A percentile compares a stretch with the other conserved stretches of the same genome.
These are phyloP conservation scores for Agrotis segetum DNA, from an alignment of 2,888 invertebrate genomes.

Conservation along the genomic window DNA sequence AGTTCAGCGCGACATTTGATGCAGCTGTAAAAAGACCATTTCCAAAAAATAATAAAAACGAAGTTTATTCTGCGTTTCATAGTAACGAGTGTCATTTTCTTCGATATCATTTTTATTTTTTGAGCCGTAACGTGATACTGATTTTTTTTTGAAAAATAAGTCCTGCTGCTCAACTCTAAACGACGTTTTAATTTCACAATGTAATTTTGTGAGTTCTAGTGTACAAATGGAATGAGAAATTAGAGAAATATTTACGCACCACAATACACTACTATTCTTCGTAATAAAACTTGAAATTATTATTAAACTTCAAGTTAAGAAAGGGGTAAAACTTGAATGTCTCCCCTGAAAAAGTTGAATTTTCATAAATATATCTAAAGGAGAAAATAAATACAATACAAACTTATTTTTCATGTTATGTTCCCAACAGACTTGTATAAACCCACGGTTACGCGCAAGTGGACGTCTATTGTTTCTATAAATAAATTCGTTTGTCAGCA, in stretches of 20 bases:
- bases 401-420: slow-evolving; percentile 15
- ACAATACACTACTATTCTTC: too few species aligned
- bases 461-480: slow-evolving; percentile 29
- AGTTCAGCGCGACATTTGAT: slow-evolving; percentile 55
- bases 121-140: slow-evolving; percentile 13
- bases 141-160: slow-evolving; percentile 10
- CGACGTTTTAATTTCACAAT: too few species aligned
- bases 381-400: background rate
- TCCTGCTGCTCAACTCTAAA: background rate
- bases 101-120: slow-evolving; percentile 27
- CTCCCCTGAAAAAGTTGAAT: background rate
- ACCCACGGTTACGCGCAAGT: background rate
- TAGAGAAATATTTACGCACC: background rate
- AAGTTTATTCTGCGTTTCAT: slow-evolving; percentile 44
- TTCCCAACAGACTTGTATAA: slow-evolving; percentile 12
- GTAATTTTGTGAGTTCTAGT: too few species aligned
- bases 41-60: slow-evolving; percentile 53
- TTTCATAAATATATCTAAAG: slow-evolving; percentile 5
- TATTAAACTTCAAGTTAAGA: background rate
- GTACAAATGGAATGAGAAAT: background rate
- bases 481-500: slow-evolving; percentile 25
- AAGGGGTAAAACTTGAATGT: background rate
- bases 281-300: too few species aligned
- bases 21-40: slow-evolving; percentile 61
- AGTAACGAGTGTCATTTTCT: slow-evolving; percentile 48